phyloP scores from a whole-genome alignment of 2,797 vertebrate species.

The Cynopterus sphinx region DNA sequence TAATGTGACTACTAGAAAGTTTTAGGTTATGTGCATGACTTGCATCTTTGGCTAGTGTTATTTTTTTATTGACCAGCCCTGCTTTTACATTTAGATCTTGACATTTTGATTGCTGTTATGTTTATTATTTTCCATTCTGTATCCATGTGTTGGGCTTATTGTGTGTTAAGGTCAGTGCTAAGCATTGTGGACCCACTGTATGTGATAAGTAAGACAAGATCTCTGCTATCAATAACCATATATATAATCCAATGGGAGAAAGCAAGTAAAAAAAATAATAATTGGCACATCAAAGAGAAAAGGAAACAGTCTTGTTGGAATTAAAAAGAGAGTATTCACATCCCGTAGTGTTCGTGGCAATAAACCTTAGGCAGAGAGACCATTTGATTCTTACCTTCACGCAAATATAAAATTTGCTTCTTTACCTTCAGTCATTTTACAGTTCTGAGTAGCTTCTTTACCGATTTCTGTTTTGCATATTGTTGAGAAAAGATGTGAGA shows the following conservation, averaged over 20 bases:
- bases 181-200: neutral
- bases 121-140: neutral
- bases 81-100: neutral
- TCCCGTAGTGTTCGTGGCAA: neutral
- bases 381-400: neutral
- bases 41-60: neutral
- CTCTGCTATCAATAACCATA: neutral
- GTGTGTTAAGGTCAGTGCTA: neutral
- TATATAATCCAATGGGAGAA: neutral
- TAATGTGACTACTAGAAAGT: neutral
- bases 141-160: neutral
- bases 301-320: neutral
- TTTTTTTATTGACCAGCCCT: neutral
- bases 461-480: neutral
- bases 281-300: neutral
- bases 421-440: neutral
- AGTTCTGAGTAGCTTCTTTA: neutral
- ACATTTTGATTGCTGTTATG: neutral
- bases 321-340: neutral
- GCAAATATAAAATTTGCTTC: neutral
- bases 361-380: neutral
- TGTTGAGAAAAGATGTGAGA: neutral
- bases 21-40: neutral
- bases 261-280: neutral
- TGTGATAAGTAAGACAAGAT: neutral